Conservation (phyloP, 2,888 invertebrate species). For the Eupithecia tripunctaria region DNA sequence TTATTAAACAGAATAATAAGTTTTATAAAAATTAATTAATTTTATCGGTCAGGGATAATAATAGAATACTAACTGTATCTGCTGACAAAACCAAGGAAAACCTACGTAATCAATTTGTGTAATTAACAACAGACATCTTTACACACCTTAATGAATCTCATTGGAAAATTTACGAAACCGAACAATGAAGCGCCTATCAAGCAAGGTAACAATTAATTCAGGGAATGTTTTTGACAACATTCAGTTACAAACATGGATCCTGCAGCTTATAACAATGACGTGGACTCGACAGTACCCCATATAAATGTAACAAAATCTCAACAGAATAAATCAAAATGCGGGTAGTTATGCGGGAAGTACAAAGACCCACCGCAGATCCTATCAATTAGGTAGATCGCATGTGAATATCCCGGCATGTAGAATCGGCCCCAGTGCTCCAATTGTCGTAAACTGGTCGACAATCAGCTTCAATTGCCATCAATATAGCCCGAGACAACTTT, state of each 20-base stretch:
- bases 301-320: conserved; percentile 10
- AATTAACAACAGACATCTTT: background rate
- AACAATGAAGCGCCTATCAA: background rate
- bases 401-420: conserved; percentile 74
- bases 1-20: too few relatives aligned
- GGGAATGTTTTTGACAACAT: background rate
- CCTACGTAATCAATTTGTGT: background rate
- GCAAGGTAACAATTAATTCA: background rate
- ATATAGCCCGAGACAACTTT: conserved; percentile 68
- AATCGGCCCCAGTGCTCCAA: conserved; percentile 59
- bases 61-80: background rate
- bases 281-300: background rate
- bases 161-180: background rate
- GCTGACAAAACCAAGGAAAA: background rate
- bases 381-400: conserved; percentile 72
- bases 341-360: conserved; percentile 28
- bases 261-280: background rate
- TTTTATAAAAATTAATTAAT: too few relatives aligned
- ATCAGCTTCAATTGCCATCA: conserved; percentile 80
- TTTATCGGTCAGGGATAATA: too few relatives aligned
- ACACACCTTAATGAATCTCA: background rate
- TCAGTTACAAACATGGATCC: background rate
- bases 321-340: conserved; percentile 25
- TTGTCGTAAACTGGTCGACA: conserved; percentile 78
- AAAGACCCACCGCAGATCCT: conserved; percentile 59